Percentiles rank a stretch among this genome's conserved stretches.
These are phyloP conservation scores for Zeus faber DNA, from an alignment of 2,113 vertebrate genomes.

Conservation along the genomic window DNA sequence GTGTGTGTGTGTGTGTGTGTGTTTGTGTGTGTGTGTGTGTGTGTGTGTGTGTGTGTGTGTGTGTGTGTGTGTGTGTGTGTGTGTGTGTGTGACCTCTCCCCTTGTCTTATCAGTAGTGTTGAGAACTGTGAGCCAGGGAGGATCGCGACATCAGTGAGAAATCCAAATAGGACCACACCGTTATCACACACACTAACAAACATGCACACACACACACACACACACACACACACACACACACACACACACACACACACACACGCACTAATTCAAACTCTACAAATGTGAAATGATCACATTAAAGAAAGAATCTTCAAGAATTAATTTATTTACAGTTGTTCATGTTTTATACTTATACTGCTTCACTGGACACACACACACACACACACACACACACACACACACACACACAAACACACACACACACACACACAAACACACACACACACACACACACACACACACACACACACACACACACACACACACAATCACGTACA, in stretches of 20 bases:
- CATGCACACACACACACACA: slow-evolving; percentile 7
- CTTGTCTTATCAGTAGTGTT: slow-evolving; percentile 57
- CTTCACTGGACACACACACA: background rate
- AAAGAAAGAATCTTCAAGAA: no score
- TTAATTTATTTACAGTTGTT: slow-evolving; percentile 1
- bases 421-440: slow-evolving; percentile 16
- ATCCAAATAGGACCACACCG: slow-evolving; percentile 21
- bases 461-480: slow-evolving; percentile 12
- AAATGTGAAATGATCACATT: no score
- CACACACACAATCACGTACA: slow-evolving; percentile 4
- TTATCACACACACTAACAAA: slow-evolving; percentile 5
- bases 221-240: background rate
- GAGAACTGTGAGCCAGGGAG: slow-evolving; percentile 53
- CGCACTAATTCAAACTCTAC: no score
- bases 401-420: slow-evolving; percentile 8
- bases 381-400: background rate
- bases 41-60: slow-evolving; percentile 2
- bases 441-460: slow-evolving; percentile 7
- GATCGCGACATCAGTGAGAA: slow-evolving; percentile 30
- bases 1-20: slow-evolving; percentile 2
- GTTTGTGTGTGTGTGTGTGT: background rate
- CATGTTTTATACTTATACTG: background rate
- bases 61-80: slow-evolving; percentile 30
- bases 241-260: background rate
- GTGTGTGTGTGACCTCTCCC: slow-evolving; percentile 21